phyloP scores from a whole-genome alignment of 2,113 vertebrate species.

The Xiphias gladius region DNA sequence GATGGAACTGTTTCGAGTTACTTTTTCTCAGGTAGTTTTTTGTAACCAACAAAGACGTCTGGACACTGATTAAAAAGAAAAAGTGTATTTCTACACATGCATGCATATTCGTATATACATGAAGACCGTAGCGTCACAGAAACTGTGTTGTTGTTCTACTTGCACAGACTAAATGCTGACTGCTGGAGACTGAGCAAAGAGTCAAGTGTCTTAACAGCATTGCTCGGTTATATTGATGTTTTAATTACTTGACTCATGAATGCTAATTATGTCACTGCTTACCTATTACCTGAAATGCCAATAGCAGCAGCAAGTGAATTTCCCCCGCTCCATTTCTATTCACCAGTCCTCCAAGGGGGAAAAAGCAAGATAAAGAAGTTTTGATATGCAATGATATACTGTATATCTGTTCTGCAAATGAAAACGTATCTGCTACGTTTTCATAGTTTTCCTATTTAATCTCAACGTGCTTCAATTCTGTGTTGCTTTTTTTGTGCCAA shows the following conservation, averaged over 20 bases:
- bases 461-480: neutral
- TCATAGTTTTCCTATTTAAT: neutral
- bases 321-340: constrained; percentile 56
- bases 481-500: neutral
- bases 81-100: neutral
- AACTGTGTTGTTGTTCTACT: constrained; percentile 1
- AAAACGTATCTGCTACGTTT: neutral
- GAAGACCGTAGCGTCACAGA: neutral
- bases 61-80: neutral
- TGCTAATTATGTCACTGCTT: constrained; percentile 83
- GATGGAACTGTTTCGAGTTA: neutral
- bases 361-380: neutral
- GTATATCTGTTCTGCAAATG: neutral
- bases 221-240: constrained; percentile 78
- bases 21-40: neutral
- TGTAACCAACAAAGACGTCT: neutral
- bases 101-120: neutral
- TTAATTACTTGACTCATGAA: constrained; percentile 85
- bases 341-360: neutral
- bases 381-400: neutral
- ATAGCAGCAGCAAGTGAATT: constrained; percentile 70
- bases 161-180: constrained; percentile 37
- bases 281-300: constrained; percentile 79
- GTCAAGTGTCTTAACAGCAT: constrained; percentile 61
- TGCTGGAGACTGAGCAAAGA: constrained; percentile 49